Evolutionary conservation across 2,113 vertebrate species (phyloP).

Genomic region (Megaceryle maxima): DNA sequence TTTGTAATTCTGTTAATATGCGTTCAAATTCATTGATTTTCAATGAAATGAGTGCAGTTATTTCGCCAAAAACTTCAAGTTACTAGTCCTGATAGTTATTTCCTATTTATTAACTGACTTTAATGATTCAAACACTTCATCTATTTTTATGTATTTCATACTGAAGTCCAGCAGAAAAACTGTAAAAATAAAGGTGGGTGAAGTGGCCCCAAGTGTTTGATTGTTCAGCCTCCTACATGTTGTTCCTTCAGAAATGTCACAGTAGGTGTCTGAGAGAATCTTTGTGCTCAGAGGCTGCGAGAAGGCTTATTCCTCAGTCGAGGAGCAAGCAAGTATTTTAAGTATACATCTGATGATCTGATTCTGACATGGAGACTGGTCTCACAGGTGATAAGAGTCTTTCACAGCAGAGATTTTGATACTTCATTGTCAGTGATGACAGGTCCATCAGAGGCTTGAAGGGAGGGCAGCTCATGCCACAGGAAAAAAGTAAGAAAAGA

Average conservation of each 20-base stretch:
- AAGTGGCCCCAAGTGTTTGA: not conserved
- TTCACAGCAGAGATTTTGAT: not conserved
- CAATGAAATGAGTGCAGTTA: not conserved
- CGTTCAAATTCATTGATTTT: not conserved
- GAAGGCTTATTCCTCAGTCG: not conserved
- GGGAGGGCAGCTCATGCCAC: not conserved
- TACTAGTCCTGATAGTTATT: not conserved
- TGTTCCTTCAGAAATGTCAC: not conserved
- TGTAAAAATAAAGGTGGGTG: not conserved
- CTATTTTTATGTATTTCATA: not conserved
- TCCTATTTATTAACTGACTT: fast-evolving
- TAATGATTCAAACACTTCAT: not conserved
- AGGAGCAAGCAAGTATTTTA: not conserved
- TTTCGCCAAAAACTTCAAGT: not conserved
- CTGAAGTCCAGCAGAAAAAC: not conserved
- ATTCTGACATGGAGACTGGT: not conserved
- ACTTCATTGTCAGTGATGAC: not conserved
- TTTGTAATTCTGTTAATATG: not conserved
- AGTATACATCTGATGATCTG: not conserved
- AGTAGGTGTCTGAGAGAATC: not conserved
- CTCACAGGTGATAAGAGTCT: not conserved
- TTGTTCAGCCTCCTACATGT: not conserved
- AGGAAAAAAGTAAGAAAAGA: not conserved
- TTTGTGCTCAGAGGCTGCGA: not conserved
- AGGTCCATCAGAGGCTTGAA: not conserved